phyloP scores from a whole-genome alignment of 2,113 vertebrate genomes.

The Madoqua kirkii region DNA sequence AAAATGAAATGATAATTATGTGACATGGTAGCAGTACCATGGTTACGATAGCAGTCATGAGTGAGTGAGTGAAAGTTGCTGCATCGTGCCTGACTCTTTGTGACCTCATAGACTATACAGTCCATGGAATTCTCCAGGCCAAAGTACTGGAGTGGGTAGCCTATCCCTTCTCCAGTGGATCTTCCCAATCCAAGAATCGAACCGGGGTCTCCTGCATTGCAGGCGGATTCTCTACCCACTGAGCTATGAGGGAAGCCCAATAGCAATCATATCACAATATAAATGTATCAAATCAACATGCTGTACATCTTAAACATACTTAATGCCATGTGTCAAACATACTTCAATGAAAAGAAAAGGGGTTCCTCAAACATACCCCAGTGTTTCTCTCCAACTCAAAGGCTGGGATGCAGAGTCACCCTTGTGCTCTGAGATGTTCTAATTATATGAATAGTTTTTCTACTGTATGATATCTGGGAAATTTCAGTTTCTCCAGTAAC shows the following conservation, averaged over 20 bases:
- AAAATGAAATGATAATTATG: background rate
- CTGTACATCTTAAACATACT: background rate
- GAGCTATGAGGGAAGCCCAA: background rate
- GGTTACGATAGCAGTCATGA: background rate
- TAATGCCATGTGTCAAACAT: background rate
- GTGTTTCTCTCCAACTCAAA: background rate
- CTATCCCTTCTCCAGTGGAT: background rate
- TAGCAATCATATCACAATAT: background rate
- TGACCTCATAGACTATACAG: background rate
- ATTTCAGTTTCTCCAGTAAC: background rate
- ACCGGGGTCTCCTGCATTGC: background rate
- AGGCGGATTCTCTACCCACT: background rate
- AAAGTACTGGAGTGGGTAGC: background rate
- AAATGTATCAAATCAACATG: background rate
- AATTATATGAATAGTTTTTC: background rate
- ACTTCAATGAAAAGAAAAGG: background rate
- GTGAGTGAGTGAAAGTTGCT: background rate
- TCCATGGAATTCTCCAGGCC: background rate
- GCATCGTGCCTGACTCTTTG: rapidly evolving
- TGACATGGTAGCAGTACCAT: background rate
- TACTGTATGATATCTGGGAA: background rate
- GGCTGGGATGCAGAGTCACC: background rate
- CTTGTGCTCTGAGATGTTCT: background rate
- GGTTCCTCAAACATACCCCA: background rate
- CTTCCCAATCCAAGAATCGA: rapidly evolving